Evolutionary conservation across 1,140 invertebrate species (phyloP), one percentile per base, ranked within the genome.

Genomic region (Elymnias hypermnestra): DNA sequence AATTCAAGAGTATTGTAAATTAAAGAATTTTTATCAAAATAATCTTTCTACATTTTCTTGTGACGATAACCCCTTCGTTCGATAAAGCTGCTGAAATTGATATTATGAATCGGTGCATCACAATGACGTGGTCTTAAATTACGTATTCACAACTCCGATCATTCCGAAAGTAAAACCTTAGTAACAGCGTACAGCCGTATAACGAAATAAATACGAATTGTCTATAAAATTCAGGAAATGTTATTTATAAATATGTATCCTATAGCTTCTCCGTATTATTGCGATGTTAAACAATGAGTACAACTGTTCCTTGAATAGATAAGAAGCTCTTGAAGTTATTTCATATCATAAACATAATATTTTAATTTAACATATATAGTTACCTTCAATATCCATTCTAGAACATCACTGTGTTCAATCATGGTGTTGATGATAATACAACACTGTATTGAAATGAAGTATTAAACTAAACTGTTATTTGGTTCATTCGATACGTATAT

Each of bases 361-460:
- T 40, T 26, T 28, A 36, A 13, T 15, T 21, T 25, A 46, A 28
- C 8, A 9, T 42, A 26, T 21, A 18, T n/a, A 29, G 10, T 21
- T 77, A 81, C 76, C 76, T 76, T 77, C n/a, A 75, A 22, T 37
- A 81, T 57, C 67, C 69, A 76, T 49, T 81, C 75, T 56, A 68
- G 66, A 51, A 71, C 48, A 36, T 68, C 64, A 31, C 38, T 53
- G 47, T 72, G 66, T 13, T 67, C 70, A 13, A 75, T 58, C 62
- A 81, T 72, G 49, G 47, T 22, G 36, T 37, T 31, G 47, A 31
- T 1, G 6, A 26, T n/a, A 7, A n/a, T 26, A 3, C 6, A 21
- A 4, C 19, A 21, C 6, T 21, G 19, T 26, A 26, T 26, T 7
- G 8, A n/a, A n/a, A 17, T 35, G 46, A 37, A 38, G 45, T 39